A percentile compares a stretch with the other conserved stretches of the same genome.
phyloP scores from a whole-genome alignment of 1,140 invertebrate species.

The Tigriopus japonicus region DNA sequence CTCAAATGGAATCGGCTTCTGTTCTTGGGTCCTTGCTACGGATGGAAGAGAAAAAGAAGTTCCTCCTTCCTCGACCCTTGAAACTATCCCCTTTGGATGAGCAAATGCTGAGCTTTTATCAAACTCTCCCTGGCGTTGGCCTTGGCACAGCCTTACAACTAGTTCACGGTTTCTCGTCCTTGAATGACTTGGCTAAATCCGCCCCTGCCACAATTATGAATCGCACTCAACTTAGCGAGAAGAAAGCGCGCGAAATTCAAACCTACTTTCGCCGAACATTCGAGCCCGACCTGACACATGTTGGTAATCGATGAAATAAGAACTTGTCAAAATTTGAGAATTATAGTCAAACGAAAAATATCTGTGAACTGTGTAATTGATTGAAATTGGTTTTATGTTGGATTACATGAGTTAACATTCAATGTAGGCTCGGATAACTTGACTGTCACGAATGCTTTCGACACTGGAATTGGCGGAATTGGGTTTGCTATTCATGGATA shows the following conservation, averaged over 20 bases:
- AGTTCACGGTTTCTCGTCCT: not conserved
- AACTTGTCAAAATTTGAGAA: no score
- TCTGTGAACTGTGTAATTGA: no score
- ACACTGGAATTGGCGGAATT: no score
- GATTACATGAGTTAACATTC: no score
- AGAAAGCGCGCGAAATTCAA: slow-evolving; percentile 2
- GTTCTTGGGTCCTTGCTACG: not conserved
- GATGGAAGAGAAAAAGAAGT: not conserved
- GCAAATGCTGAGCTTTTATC: not conserved
- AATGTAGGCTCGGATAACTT: no score
- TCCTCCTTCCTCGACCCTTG: not conserved
- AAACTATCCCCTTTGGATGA: not conserved
- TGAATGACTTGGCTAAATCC: not conserved
- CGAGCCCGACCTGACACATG: not conserved
- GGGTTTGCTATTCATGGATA: no score
- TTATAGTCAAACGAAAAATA: no score
- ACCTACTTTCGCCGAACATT: not conserved
- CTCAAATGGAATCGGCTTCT: slow-evolving; percentile 1
- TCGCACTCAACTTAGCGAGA: not conserved
- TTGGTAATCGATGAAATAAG: not conserved
- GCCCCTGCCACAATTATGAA: slow-evolving; percentile 1
- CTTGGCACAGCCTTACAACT: not conserved
- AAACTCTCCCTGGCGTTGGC: slow-evolving; percentile 1
- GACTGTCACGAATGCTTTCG: no score
- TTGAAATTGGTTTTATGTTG: no score